Percentiles rank a stretch among this genome's conserved stretches.
These are phyloP conservation scores for Neodontobutis hainanensis DNA, from an alignment of 2,113 vertebrate genomes.

Conservation along the genomic window DNA sequence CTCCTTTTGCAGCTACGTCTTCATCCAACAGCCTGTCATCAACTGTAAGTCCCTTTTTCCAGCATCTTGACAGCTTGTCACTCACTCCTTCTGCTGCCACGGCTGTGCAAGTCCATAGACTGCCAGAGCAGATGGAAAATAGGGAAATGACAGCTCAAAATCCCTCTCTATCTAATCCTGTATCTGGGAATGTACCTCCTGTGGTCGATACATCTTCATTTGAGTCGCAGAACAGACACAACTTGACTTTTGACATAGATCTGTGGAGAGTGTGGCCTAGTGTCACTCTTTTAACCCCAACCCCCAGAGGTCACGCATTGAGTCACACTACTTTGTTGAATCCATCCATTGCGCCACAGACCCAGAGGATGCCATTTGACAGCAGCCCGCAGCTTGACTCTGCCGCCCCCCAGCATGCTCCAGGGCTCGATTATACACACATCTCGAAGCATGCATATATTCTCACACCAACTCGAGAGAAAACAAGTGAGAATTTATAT, in stretches of 20 bases:
- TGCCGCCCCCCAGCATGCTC: not conserved
- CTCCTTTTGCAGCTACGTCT: conserved; percentile 11
- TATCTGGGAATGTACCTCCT: not conserved
- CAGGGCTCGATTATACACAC: conserved; percentile 3
- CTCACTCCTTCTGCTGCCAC: not conserved
- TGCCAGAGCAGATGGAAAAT: not conserved
- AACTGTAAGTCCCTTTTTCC: not conserved
- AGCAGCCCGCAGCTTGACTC: not conserved
- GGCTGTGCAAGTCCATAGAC: not conserved
- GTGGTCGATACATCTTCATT: not conserved
- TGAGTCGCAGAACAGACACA: not conserved
- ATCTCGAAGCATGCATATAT: not conserved
- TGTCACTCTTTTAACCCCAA: not conserved
- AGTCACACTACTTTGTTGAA: conserved; percentile 1
- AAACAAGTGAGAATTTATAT: not conserved
- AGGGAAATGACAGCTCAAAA: not conserved
- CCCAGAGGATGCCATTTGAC: not conserved
- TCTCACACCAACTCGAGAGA: not conserved
- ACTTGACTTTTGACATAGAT: conserved; percentile 4
- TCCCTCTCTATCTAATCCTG: not conserved
- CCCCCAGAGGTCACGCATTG: not conserved
- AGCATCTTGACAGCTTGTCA: conserved; percentile 4
- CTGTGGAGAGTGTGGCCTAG: not conserved
- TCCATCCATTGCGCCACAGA: not conserved
- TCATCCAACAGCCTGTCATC: conserved; percentile 10